phyloP scores from a whole-genome alignment of 2,888 invertebrate species.

The Chalcis sispes region DNA sequence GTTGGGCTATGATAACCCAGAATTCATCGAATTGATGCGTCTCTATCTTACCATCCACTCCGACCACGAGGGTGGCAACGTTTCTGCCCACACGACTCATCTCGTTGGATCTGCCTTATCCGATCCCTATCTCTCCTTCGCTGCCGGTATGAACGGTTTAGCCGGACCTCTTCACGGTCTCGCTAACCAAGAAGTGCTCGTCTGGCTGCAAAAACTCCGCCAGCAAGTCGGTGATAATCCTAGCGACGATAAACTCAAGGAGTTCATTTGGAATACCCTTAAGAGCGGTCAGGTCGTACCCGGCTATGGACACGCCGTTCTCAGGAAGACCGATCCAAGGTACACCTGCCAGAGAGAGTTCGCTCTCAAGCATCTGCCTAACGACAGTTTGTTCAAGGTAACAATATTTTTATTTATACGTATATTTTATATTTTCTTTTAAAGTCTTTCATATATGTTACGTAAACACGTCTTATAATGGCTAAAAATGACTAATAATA shows the following conservation, averaged over 20 bases:
- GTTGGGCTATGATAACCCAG: slow-evolving; percentile 90
- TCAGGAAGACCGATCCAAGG: slow-evolving; percentile 94
- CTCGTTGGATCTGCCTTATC: slow-evolving; percentile 95
- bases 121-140: slow-evolving; percentile 94
- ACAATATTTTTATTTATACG: too few species aligned
- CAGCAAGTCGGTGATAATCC: slow-evolving; percentile 90
- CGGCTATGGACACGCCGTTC: slow-evolving; percentile 97
- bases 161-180: slow-evolving; percentile 97
- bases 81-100: slow-evolving; percentile 96
- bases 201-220: slow-evolving; percentile 95
- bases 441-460: too few species aligned
- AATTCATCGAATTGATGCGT: slow-evolving; percentile 94
- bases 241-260: slow-evolving; percentile 93
- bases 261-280: slow-evolving; percentile 98
- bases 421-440: too few species aligned
- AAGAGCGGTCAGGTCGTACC: slow-evolving; percentile 98
- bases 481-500: too few species aligned
- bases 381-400: slow-evolving; percentile 92
- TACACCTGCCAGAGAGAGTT: slow-evolving; percentile 97
- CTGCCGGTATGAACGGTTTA: slow-evolving; percentile 94
- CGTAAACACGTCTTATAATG: too few species aligned
- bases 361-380: slow-evolving; percentile 93
- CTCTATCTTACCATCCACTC: slow-evolving; percentile 94
- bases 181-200: slow-evolving; percentile 94
- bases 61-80: slow-evolving; percentile 98